These are phyloP conservation scores for Tarsius wallacei DNA, from an alignment of 2,797 vertebrate species.

Conservation along the genomic window DNA sequence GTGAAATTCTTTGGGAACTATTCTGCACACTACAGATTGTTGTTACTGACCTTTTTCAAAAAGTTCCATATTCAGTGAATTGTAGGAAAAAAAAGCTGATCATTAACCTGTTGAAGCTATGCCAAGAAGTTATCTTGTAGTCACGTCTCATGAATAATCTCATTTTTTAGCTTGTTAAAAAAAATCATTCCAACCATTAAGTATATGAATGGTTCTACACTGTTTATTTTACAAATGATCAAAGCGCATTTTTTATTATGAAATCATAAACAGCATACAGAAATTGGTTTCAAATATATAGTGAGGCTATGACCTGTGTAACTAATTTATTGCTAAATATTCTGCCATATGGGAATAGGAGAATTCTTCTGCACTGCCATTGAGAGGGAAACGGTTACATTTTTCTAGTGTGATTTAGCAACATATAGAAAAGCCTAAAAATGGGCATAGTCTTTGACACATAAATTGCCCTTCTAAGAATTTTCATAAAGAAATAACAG, in stretches of 20 bases:
- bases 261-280: background rate
- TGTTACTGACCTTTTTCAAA: background rate
- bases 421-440: slow-evolving; percentile 42
- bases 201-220: background rate
- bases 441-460: slow-evolving; percentile 53
- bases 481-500: background rate
- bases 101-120: slow-evolving; percentile 9
- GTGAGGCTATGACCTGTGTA: background rate
- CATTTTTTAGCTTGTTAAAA: slow-evolving; percentile 4
- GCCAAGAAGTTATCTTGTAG: background rate
- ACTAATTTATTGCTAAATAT: slow-evolving; percentile 36
- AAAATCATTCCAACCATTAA: background rate
- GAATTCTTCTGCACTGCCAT: background rate
- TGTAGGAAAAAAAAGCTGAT: background rate
- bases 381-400: slow-evolving; percentile 4
- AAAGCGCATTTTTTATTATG: slow-evolving; percentile 23
- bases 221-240: slow-evolving; percentile 28
- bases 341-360: background rate
- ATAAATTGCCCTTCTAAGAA: slow-evolving; percentile 65
- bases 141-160: slow-evolving; percentile 5
- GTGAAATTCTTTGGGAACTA: background rate
- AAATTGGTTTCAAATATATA: slow-evolving; percentile 22
- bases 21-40: background rate
- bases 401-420: slow-evolving; percentile 39
- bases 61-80: background rate